Percentiles rank a stretch among this genome's conserved stretches.
Evolutionary conservation across 2,888 invertebrate species (phyloP).

Genomic region (Sinhomidia bicolor): DNA sequence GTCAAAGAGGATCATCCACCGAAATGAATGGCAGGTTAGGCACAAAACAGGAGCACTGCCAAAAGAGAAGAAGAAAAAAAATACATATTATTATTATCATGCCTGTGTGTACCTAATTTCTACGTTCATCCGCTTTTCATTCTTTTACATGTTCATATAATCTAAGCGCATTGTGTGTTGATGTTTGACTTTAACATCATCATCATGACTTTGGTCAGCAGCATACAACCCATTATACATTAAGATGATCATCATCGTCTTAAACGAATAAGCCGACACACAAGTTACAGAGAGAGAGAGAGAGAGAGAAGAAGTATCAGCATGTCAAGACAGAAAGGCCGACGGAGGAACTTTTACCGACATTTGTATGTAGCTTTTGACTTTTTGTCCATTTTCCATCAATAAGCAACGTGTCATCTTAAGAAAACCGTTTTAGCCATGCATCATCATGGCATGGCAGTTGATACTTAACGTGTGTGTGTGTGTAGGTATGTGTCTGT

Average conservation of each 20-base stretch:
- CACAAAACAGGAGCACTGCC: not conserved
- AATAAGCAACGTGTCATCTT: constrained; percentile 63
- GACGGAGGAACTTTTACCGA: constrained; percentile 6
- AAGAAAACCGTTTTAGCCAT: constrained; percentile 56
- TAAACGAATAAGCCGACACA: constrained; percentile 66
- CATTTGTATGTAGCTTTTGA: constrained; percentile 47
- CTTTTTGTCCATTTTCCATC: constrained; percentile 68
- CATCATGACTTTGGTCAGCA: constrained; percentile 4
- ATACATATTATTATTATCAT: too few species aligned
- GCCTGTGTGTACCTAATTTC: too few species aligned
- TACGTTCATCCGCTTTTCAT: not conserved
- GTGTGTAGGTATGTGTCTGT: too few species aligned
- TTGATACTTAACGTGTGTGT: not conserved
- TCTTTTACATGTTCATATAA: constrained; percentile 21
- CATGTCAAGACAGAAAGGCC: constrained; percentile 52
- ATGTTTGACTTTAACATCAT: constrained; percentile 20
- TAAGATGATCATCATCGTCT: constrained; percentile 37
- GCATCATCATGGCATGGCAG: constrained; percentile 34
- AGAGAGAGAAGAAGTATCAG: constrained; percentile 16
- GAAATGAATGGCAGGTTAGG: constrained; percentile 63
- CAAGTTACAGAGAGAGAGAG: too few species aligned
- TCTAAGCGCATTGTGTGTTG: too few species aligned
- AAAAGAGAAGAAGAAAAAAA: not conserved
- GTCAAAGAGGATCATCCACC: constrained; percentile 55
- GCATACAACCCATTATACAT: constrained; percentile 33